Evolutionary conservation across 2,113 vertebrate species (phyloP).

Genomic region (Trichomycterus rosablanca): DNA sequence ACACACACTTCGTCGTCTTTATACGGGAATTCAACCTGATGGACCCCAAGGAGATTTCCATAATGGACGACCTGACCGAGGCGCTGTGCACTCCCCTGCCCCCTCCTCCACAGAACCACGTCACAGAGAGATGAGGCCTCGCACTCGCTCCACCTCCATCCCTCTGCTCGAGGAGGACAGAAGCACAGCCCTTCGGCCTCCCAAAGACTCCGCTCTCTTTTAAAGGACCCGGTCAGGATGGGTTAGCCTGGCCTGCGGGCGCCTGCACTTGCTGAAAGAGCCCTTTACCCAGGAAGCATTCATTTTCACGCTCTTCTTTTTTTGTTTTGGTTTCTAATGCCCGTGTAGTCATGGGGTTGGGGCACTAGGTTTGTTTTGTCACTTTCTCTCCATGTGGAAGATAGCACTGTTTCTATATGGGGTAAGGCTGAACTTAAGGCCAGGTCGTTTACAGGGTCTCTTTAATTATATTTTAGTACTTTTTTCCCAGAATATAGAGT

Average conservation of each 20-base stretch:
- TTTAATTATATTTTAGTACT: constrained; percentile 10
- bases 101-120: constrained; percentile 44
- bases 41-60: constrained; percentile 95
- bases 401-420: constrained; percentile 31
- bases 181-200: constrained; percentile 60
- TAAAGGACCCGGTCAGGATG: constrained; percentile 47
- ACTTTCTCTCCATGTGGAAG: no score
- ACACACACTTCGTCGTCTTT: constrained; percentile 96
- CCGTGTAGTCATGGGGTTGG: background rate
- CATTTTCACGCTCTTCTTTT: constrained; percentile 3
- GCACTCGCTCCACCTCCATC: constrained; percentile 31
- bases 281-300: constrained; percentile 36
- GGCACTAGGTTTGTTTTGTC: constrained; percentile 5
- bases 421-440: constrained; percentile 22
- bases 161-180: constrained; percentile 51
- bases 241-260: constrained; percentile 65
- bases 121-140: constrained; percentile 46
- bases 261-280: constrained; percentile 57
- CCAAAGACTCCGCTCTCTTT: constrained; percentile 55
- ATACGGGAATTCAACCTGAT: constrained; percentile 98
- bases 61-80: constrained; percentile 98
- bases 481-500: constrained; percentile 14
- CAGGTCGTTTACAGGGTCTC: constrained; percentile 11
- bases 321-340: constrained; percentile 36
- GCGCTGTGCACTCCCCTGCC: constrained; percentile 77